A percentile compares a stretch with the other conserved stretches of the same genome.
Evolutionary conservation across 2,888 invertebrate genomes (phyloP).

Genomic region (Andrena marginata): DNA sequence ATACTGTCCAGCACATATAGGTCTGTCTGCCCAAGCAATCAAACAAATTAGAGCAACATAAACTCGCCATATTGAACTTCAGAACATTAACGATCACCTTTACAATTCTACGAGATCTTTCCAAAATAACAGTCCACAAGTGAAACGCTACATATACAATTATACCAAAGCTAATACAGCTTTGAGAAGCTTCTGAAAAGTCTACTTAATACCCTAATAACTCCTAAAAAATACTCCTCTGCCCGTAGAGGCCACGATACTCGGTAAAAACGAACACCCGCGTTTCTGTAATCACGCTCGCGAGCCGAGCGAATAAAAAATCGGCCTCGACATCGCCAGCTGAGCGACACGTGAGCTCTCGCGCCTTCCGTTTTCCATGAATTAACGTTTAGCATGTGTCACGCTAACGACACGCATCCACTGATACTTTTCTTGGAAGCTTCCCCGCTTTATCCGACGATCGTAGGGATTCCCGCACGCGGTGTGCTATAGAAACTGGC

Average conservation of each 20-base stretch:
- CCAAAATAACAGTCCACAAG: background rate
- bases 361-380: slow-evolving; percentile 28
- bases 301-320: slow-evolving; percentile 19
- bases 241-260: background rate
- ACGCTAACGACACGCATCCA: background rate
- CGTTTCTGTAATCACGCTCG: slow-evolving; percentile 10
- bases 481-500: slow-evolving; percentile 8
- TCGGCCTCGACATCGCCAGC: slow-evolving; percentile 28
- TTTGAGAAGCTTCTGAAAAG: background rate
- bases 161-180: too few species aligned
- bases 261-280: background rate
- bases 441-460: background rate
- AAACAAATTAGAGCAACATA: background rate
- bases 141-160: background rate
- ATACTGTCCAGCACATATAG: background rate
- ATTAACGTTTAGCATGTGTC: slow-evolving; percentile 32
- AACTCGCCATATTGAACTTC: background rate
- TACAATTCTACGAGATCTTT: too few species aligned
- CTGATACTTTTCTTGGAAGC: slow-evolving; percentile 28
- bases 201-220: background rate
- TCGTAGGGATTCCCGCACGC: slow-evolving; percentile 2
- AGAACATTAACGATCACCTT: background rate
- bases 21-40: background rate
- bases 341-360: slow-evolving; percentile 22
- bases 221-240: background rate